Evolutionary conservation across 2,888 invertebrate species (phyloP), one percentile per base, ranked within the genome.

Genomic region (Xestoiulus laeticollis): DNA sequence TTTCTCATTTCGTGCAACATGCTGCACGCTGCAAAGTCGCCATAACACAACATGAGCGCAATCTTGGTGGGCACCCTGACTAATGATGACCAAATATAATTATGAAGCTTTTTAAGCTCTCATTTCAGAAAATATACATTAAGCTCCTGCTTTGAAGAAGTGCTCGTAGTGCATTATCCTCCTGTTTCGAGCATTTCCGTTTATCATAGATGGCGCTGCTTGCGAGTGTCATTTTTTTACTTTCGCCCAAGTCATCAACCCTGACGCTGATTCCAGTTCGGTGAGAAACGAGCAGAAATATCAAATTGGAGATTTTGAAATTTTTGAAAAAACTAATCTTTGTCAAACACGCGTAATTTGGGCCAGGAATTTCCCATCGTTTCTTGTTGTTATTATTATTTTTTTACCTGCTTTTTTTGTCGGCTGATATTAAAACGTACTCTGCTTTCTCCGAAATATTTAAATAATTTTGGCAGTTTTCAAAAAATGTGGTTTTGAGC

Each of bases 311-410:
- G 5, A 22, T 59, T 22, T 22, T n/a, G 8, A 59, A 59, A 59
- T 59, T n/a, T 59, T 16, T 22, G 59, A 22, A 59, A 59, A 22
- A 59, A 19, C 12, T 59, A 22, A 59, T 59, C 59, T 22, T 59
- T 59, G 59, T 22, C 59, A 59, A 59, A 59, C 59, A 59, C 6
- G 53, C 16, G n/a, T 22, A 59, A 59, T 59, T 59, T 59, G 22
- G 59, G 59, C 59, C 59, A 59, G 59, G 59, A 22, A 59, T 59
- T 53, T 59, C 59, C 22, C 59, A 59, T 59, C 59, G 59, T 22
- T n/a, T n/a, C n/a, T n/a, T 59, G 22, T 59, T 44, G 1, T 59
- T 59, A 22, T 59, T 44, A 44, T 44, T 43, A 43, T 43, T 43
- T 59, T 59, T 59, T 59, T 59, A 22, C 5, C 22, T 59, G 4